Conservation (phyloP, 2,888 invertebrate genomes). For the Yponomeuta malinellus region DNA sequence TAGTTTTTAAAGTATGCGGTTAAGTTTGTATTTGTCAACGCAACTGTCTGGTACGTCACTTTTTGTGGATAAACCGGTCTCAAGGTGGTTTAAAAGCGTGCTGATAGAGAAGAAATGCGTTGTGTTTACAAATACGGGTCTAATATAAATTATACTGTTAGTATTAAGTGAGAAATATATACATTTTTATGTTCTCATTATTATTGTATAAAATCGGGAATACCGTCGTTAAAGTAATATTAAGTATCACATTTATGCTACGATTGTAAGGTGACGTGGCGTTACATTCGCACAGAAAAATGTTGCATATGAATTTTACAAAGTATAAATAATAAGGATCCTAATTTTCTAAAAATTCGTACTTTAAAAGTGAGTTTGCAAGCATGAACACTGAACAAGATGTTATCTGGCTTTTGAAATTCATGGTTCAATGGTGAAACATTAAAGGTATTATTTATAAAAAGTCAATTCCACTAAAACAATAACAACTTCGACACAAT, state of each 20-base stretch:
- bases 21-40: conserved; percentile 3
- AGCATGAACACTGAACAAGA: too few species aligned
- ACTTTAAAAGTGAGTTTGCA: too few species aligned
- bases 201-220: not conserved
- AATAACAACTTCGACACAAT: too few species aligned
- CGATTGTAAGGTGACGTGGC: not conserved
- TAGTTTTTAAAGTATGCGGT: not conserved
- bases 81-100: not conserved
- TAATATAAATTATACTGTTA: not conserved
- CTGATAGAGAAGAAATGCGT: not conserved
- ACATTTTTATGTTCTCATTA: not conserved
- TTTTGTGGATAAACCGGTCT: not conserved
- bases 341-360: too few species aligned
- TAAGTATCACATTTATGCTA: not conserved
- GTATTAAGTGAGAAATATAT: not conserved
- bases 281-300: not conserved
- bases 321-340: too few species aligned
- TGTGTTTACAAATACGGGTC: not conserved
- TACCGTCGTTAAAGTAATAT: not conserved
- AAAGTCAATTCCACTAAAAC: too few species aligned
- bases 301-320: not conserved
- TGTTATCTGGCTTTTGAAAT: too few species aligned
- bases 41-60: not conserved
- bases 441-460: too few species aligned
- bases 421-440: too few species aligned